Evolutionary conservation across 2,888 invertebrate genomes (phyloP), one percentile per base, ranked within the genome.

Genomic region (Cantharis lateralis): DNA sequence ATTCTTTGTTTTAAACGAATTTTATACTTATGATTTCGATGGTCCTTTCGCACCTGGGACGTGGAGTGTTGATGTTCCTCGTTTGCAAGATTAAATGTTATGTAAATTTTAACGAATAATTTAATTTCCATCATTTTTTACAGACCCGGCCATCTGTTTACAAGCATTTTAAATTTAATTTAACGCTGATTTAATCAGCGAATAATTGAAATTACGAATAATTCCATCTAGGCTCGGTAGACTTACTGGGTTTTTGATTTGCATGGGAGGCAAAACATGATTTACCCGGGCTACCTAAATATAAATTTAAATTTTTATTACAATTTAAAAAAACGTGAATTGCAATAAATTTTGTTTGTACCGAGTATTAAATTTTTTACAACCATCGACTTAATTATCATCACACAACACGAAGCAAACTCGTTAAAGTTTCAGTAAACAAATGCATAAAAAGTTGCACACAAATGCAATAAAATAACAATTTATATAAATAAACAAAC

Each of bases 341-440:
- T 5, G 32, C 48, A n/a, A 48, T 48, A 48, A 48, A 48, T 48
- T 48, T 48, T 7, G n/a, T 48, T 48, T 48, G 48, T 48, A 48
- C 48, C 2, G 48, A 48, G 48, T 48, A 48, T 48, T 48, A 48
- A 48, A 48, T n/a, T 48, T 48, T 32, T 48, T 48, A 48, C 48
- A 48, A 48, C 48, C 48, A n/a, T n/a, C 63, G 26, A 66, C 71
- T 71, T 68, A 28, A 71, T 68, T 69, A 62, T 61, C 71, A 68
- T 71, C 71, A 62, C 68, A 71, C 62, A 71, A 69, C 75, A 75
- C 75, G 75, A 75, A 75, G 71, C 62, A 71, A 63, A 71, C 62
- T 62, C 75, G 71, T 75, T 71, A 66, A 75, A 71, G 1, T 48
- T 75, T 75, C 75, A 61, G 71, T 66, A 75, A 48, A 71, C 62